Evolutionary conservation across 2,888 invertebrate species (phyloP), one percentile per base, ranked within the genome.

Genomic region (Stenchaetothrips biformis): DNA sequence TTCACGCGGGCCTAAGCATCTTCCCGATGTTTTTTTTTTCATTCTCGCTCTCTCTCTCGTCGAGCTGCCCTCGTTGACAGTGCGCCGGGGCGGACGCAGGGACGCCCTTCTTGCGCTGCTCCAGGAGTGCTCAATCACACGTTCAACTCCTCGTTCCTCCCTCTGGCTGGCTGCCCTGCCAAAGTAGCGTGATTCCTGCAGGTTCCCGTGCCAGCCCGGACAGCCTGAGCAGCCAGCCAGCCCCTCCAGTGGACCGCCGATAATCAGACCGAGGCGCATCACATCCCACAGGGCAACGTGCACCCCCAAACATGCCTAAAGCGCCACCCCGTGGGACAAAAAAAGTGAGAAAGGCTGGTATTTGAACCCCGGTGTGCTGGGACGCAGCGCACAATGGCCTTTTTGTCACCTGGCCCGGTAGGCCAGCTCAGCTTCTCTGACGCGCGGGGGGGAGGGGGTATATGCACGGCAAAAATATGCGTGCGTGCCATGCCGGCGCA

Each of bases 51-150:
- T 53, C 53, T 16, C 53, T 53, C 53, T 11, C 6, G 53, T 53
- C 13, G 53, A 16, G 53, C 53, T 9, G 53, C 53, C 53, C 13
- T 9, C 13, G 53, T 9, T 16, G 53, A 9, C 53, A 53, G 53
- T 53, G 9, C 2, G 53, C 53, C 13, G 53, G 49, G 53, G 59
- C 16, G 59, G 59, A 59, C 18, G 13, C 6, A 13, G 59, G 18
- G 9, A 13, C 53, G 53, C 13, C 53, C 6, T 53, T 3, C 67
- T 21, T 21, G 18, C 25, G 7, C 67, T 74, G 21, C 67, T 74
- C 7, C 37, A 74, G 25, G 21, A 25, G 67, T 74, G 67, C 67
- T 74, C 67, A 74, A 74, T 74, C 67, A 74, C 67, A 21, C 67
- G 67, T 74, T 74, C 67, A 25, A 21, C 37, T 37, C 37, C 37